Conservation (phyloP, 2,113 vertebrate species). For the Osmerus eperlanus region DNA sequence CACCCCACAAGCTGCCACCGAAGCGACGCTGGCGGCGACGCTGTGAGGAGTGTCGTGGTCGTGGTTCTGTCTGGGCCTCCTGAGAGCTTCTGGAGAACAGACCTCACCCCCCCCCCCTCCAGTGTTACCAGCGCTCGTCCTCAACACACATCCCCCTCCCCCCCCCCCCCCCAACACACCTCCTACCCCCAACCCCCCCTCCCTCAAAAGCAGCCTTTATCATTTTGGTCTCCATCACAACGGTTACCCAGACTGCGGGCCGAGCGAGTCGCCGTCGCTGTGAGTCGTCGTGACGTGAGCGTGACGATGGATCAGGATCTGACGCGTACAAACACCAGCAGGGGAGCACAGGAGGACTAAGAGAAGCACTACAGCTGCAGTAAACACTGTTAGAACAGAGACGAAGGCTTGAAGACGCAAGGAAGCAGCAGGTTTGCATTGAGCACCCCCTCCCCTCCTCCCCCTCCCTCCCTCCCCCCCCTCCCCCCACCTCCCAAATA, state of each 20-base stretch:
- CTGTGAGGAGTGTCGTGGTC: too few relatives aligned
- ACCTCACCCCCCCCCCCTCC: neutral
- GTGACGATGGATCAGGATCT: conserved; percentile 45
- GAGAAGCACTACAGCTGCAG: conserved; percentile 31
- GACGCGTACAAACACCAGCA: conserved; percentile 46
- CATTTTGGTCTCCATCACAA: conserved; percentile 59
- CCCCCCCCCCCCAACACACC: neutral
- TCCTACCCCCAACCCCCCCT: conserved; percentile 35
- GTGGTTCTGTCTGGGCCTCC: too few relatives aligned
- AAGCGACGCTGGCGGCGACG: too few relatives aligned
- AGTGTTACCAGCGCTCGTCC: conserved; percentile 36
- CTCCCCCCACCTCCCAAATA: neutral
- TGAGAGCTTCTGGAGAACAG: conserved; percentile 17
- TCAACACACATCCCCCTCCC: neutral
- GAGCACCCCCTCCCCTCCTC: neutral
- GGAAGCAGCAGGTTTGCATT: neutral
- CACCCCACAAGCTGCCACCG: too few relatives aligned
- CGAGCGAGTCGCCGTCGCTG: too few relatives aligned
- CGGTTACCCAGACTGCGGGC: conserved; percentile 16
- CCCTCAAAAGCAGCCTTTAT: conserved; percentile 53
- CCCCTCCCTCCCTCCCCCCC: conserved; percentile 7
- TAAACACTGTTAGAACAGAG: conserved; percentile 44
- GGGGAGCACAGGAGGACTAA: conserved; percentile 39
- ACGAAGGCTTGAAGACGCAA: conserved; percentile 31
- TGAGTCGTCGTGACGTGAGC: conserved; percentile 37